A percentile compares a stretch with the other conserved stretches of the same genome.
Conservation (phyloP, 2,113 vertebrate species). For the Isichthys henryi region DNA sequence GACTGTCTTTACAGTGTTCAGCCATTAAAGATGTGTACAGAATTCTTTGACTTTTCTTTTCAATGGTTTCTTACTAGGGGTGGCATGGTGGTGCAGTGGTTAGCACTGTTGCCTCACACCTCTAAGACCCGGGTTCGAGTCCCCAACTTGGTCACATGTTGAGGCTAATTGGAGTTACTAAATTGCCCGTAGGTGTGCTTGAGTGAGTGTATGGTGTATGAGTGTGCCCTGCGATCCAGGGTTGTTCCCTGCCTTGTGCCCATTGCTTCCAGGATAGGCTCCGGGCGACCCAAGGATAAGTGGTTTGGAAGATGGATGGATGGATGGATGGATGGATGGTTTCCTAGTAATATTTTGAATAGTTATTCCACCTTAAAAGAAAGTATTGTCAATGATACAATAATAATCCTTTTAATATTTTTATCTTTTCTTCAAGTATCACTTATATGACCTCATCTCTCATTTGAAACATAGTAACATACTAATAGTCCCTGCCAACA, state of each 20-base stretch:
- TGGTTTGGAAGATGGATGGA: no score
- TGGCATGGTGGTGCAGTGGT: no score
- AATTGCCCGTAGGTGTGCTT: no score
- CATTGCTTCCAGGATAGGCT: no score
- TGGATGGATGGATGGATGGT: conserved; percentile 25
- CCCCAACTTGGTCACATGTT: no score
- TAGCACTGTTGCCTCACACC: no score
- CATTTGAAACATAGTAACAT: conserved; percentile 44
- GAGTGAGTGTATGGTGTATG: no score
- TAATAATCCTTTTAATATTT: conserved; percentile 35
- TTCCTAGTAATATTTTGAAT: conserved; percentile 39
- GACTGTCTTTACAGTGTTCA: neutral
- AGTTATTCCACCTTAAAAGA: conserved; percentile 37
- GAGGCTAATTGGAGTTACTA: no score
- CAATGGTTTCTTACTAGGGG: conserved; percentile 31
- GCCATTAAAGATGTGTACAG: neutral
- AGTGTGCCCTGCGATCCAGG: no score
- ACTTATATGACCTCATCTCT: conserved; percentile 49
- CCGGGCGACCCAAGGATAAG: no score
- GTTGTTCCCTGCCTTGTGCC: no score
- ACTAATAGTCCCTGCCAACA: conserved; percentile 30
- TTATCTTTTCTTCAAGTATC: conserved; percentile 53
- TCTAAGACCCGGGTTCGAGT: no score
- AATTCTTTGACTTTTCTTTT: conserved; percentile 19
- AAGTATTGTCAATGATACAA: conserved; percentile 24